phyloP scores from a whole-genome alignment of 2,797 vertebrate genomes.

The Platyrinchus mystaceus region DNA sequence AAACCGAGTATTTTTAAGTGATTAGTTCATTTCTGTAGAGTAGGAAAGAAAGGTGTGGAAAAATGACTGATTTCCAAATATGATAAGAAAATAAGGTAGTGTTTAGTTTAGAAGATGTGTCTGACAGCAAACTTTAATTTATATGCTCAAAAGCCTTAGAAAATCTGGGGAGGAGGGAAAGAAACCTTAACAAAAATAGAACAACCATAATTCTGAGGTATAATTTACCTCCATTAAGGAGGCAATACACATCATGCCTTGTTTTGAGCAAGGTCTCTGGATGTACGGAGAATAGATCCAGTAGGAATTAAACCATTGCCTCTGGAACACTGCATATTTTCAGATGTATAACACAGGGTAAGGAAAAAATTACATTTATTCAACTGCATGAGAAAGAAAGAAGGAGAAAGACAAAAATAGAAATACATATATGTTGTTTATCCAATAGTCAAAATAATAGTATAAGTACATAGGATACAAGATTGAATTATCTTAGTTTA shows the following conservation, averaged over 20 bases:
- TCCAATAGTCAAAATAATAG: not conserved
- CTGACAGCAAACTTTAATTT: slow-evolving; percentile 9
- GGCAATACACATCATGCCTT: not conserved
- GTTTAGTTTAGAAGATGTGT: not conserved
- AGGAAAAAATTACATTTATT: not conserved
- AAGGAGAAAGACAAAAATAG: not conserved
- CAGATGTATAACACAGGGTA: not conserved
- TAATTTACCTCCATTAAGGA: not conserved
- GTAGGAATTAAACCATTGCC: not conserved
- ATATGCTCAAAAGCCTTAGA: not conserved
- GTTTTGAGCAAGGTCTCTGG: not conserved
- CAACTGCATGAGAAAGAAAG: not conserved
- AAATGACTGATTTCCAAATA: not conserved
- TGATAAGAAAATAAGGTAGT: not conserved
- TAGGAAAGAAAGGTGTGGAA: not conserved
- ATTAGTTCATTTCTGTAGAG: not conserved
- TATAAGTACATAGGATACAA: not conserved
- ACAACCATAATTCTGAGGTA: not conserved
- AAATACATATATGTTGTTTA: not conserved
- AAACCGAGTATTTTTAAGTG: not conserved
- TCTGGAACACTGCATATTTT: not conserved
- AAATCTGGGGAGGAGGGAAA: not conserved
- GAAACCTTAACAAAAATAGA: not conserved
- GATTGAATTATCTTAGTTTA: not conserved
- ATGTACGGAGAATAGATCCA: not conserved